A percentile compares a stretch with the other conserved stretches of the same genome.
These are phyloP conservation scores for Brachypteracias leptosomus DNA, from an alignment of 2,113 vertebrate genomes.

Conservation along the genomic window DNA sequence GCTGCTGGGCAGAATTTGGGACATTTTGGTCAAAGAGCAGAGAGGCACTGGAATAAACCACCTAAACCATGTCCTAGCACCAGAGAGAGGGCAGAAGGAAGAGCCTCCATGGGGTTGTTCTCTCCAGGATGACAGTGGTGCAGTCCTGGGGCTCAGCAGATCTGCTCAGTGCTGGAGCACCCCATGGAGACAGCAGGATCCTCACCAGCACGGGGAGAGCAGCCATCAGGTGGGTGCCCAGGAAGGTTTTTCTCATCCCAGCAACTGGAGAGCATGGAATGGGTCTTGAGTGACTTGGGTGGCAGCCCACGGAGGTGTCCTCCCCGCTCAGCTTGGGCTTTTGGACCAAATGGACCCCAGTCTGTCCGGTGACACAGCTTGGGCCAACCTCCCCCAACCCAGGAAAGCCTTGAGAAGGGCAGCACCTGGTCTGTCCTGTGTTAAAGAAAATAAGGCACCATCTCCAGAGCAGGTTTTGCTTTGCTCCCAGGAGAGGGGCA, in stretches of 20 bases:
- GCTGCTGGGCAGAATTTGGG: neutral
- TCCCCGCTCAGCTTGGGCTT: neutral
- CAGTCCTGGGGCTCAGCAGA: neutral
- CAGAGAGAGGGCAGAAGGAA: neutral
- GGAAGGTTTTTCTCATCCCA: neutral
- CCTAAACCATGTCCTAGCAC: fast-evolving
- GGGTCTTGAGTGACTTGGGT: neutral
- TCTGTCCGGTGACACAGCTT: neutral
- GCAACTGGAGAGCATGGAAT: neutral
- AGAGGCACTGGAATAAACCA: fast-evolving
- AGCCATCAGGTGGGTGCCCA: neutral
- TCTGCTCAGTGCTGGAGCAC: neutral
- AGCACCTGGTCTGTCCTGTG: neutral
- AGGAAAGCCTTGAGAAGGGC: neutral
- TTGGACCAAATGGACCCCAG: fast-evolving
- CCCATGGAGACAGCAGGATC: neutral
- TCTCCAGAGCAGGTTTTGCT: neutral
- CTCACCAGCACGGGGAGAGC: fast-evolving
- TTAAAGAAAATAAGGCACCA: neutral
- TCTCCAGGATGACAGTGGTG: fast-evolving
- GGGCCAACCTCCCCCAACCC: neutral
- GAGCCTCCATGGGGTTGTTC: fast-evolving
- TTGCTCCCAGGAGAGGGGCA: neutral
- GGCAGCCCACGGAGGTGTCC: neutral
- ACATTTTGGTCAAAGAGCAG: neutral